These are phyloP conservation scores for Trisateles emortualis DNA, from an alignment of 2,888 invertebrate species.

Conservation along the genomic window DNA sequence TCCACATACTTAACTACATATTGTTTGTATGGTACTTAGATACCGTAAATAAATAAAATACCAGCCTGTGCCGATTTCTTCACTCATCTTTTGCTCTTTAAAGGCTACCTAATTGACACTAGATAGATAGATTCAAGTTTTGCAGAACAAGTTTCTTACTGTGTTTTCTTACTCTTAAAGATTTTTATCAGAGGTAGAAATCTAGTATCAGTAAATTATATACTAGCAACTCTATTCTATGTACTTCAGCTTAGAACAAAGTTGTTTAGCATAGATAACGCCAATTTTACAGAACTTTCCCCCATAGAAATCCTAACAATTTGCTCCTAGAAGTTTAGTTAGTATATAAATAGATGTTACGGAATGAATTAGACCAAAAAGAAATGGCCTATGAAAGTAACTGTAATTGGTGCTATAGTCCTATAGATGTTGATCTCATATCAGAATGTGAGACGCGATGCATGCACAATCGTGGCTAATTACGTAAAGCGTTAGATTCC, in stretches of 20 bases:
- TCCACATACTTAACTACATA: too few species aligned
- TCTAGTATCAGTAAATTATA: too few species aligned
- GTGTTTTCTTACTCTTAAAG: too few species aligned
- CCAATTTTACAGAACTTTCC: conserved; percentile 27
- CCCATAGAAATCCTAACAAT: conserved; percentile 33
- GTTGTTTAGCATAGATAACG: conserved; percentile 23
- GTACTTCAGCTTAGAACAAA: conserved; percentile 30
- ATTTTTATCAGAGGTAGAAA: too few species aligned
- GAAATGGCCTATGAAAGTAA: conserved; percentile 84
- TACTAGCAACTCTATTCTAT: conserved; percentile 41
- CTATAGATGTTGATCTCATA: conserved; percentile 84
- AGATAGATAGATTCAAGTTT: too few species aligned
- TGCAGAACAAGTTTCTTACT: too few species aligned
- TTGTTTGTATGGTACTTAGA: too few species aligned
- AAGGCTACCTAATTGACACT: too few species aligned
- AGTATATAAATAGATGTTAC: conserved; percentile 40
- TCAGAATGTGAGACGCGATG: conserved; percentile 74
- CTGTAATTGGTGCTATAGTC: conserved; percentile 85
- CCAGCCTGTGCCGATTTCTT: too few species aligned
- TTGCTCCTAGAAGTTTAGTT: conserved; percentile 42
- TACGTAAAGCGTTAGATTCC: conserved; percentile 58
- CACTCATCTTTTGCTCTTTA: too few species aligned
- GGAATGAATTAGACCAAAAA: conserved; percentile 79
- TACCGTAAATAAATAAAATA: too few species aligned
- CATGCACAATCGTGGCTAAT: conserved; percentile 65